A percentile compares a stretch with the other conserved stretches of the same genome.
Conservation (phyloP, 2,113 vertebrate genomes). For the Colinus virginianus region DNA sequence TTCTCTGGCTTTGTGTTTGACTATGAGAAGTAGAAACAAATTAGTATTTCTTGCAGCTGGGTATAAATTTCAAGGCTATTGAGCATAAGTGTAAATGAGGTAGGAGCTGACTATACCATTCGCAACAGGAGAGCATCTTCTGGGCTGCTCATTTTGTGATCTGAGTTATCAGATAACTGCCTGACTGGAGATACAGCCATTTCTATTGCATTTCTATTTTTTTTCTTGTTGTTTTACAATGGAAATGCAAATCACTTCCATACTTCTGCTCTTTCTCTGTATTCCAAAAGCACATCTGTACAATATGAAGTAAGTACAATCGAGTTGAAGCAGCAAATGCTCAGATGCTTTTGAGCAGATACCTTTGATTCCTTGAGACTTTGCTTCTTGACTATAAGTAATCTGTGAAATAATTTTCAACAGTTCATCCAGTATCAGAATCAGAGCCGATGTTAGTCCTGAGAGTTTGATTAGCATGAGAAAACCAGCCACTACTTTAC, state of each 20-base stretch:
- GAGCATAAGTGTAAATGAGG: not conserved
- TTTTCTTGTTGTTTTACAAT: not conserved
- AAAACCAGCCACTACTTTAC: not conserved
- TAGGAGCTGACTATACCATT: not conserved
- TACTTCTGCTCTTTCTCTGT: not conserved
- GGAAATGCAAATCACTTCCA: not conserved
- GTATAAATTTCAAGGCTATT: not conserved
- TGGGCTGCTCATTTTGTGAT: not conserved
- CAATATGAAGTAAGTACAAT: not conserved
- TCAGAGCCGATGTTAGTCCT: not conserved
- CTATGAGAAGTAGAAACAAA: not conserved
- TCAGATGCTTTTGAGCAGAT: not conserved
- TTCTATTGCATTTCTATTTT: not conserved
- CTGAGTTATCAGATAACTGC: not conserved
- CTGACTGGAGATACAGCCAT: not conserved
- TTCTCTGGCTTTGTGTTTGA: not conserved
- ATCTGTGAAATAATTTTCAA: not conserved
- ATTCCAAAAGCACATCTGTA: not conserved
- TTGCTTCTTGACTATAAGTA: not conserved
- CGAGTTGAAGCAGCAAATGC: not conserved
- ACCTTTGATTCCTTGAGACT: not conserved
- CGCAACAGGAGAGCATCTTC: not conserved
- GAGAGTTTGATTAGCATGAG: not conserved
- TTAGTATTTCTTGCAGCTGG: not conserved
- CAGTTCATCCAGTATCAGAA: not conserved